Evolutionary conservation across 2,888 invertebrate genomes (phyloP), one percentile per base, ranked within the genome.

Genomic region (Aquatica leii): DNA sequence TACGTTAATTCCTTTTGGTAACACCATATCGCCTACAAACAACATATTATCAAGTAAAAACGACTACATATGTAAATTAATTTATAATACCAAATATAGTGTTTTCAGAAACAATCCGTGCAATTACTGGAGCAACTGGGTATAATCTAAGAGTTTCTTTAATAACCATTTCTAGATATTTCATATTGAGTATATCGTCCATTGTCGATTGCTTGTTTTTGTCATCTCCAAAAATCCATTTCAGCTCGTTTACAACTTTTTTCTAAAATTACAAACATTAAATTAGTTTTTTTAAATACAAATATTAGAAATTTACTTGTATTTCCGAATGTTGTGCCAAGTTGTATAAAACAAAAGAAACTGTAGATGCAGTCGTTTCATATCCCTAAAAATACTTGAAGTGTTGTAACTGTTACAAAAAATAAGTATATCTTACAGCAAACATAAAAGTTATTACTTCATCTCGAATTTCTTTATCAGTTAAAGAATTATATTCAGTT

Each of bases 381-480:
- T 84, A 82, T 0, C 83, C 84, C 84, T 84, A 55, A 24, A 35
- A 15, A 8, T 15, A 51, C 8, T n/a, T 40, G 6, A 24, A 24
- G n/a, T n/a, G n/a, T n/a, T n/a, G 9, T 8, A 34, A 34, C 34
- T 34, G 34, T 34, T 75, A 88, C 88, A 78, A 87, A 90, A 77
- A 91, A 91, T 87, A 8, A 6, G 34, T 34, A 8, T 34, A 24
- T 4, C 24, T 6, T 24, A 24, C 24, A 2, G 4, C 24, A 24
- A 24, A 2, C 24, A 90, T 87, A 70, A 91, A 90, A 0, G 90
- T 91, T 69, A 90, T 88, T 0, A 90, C 88, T 81, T 91, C 89
- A 74, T 90, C 88, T 57, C 88, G 82, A 46, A 91, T 85, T 66
- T 86, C 86, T 24, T 85, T 76, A 67, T 87, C 85, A 6, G 84